Evolutionary conservation across 2,797 vertebrate species (phyloP), one percentile per base, ranked within the genome.

Genomic region (Melanotaenia pygmaea): DNA sequence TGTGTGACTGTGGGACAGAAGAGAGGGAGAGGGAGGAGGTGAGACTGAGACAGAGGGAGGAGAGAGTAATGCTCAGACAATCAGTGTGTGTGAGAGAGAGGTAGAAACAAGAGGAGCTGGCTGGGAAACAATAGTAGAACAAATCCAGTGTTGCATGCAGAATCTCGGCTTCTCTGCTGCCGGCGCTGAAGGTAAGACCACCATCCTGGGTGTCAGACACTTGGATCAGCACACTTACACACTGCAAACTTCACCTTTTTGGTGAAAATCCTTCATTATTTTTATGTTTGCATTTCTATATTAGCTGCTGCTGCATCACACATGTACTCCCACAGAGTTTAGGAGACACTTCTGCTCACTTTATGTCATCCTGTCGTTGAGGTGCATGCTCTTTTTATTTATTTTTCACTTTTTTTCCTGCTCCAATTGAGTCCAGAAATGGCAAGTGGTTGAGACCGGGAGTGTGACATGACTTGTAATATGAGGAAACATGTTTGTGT

Each of bases 171-270:
- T 89, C 69, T 80, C 76, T 71, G 70, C 71, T 70, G 79, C 66
- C 40, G 34, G 72, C 59, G 45, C 77, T 80, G 70, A 90, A 93
- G 94, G 93, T 94, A 93, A 91, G 92, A 84, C 64, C 85, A 67
- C 70, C 59, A 62, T 28, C 32, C 60, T 40, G 43, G 51, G 54
- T 56, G 64, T 74, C 66, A 56, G 69, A 14, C 24, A 76, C 64
- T 58, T 30, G 51, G 64, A 77, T 53, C 72, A 59, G 71, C 51
- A 38, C 67, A 53, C 53, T 54, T 53, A 47, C 74, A 63, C 54
- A 18, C 43, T 40, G 3, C 14, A 38, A 38, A 12, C 37, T 38
- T n/a, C n/a, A n/a, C 37, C 37, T 37, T 9, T 37, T 37, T 37
- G 5, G 32, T 32, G 32, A 32, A 32, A 32, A 32, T 32, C 1